Evolutionary conservation across 2,888 invertebrate species (phyloP).

Genomic region (Mesorhabditis spiculigera): DNA sequence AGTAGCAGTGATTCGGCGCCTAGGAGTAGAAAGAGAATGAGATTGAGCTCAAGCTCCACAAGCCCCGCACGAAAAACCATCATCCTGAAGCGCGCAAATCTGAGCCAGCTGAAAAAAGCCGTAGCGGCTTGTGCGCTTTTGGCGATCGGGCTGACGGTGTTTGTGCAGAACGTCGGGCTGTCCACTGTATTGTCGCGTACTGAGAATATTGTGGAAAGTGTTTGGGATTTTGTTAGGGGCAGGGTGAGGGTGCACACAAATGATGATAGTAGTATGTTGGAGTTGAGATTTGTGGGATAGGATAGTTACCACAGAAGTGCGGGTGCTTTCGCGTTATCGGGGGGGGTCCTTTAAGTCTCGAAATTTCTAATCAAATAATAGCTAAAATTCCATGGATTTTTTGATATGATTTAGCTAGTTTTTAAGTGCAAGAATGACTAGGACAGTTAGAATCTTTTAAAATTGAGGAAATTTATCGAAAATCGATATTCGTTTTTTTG

Average conservation of each 20-base stretch:
- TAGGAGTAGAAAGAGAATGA: slow-evolving; percentile 9
- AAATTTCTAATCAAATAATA: no score
- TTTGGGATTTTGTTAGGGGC: background rate
- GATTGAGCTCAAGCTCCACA: background rate
- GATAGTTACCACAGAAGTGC: background rate
- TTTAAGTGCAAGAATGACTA: no score
- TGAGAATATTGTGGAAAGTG: background rate
- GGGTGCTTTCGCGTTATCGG: no score
- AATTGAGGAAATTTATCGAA: no score
- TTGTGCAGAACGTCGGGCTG: background rate
- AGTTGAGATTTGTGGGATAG: background rate
- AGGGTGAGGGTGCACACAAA: background rate
- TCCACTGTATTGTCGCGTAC: background rate
- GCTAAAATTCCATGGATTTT: no score
- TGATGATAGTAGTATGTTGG: background rate
- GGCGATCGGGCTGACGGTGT: background rate
- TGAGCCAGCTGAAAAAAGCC: background rate
- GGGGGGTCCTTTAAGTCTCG: no score
- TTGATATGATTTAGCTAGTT: no score
- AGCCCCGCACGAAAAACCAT: no score
- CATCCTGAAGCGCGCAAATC: background rate
- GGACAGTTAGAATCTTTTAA: no score
- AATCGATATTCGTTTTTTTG: no score
- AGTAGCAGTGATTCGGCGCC: slow-evolving; percentile 11
- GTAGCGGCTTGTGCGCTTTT: background rate